Conservation (phyloP, 2,888 invertebrate species). For the Oligia fasciuncula region DNA sequence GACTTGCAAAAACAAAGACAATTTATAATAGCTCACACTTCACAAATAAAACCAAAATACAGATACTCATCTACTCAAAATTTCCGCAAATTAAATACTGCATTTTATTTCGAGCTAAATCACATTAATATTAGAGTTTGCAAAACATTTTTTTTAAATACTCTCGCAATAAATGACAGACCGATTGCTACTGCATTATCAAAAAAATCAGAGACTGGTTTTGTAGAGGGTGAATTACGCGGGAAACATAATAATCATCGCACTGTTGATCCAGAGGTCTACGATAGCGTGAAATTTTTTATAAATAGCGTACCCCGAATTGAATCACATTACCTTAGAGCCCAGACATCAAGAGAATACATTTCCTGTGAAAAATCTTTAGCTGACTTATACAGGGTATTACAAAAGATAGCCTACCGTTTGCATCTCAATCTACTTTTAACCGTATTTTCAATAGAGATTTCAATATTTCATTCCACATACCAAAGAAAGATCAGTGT, state of each 20-base stretch:
- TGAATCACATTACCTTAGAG: conserved; percentile 30
- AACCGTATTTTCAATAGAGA: conserved; percentile 61
- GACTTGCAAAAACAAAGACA: too few relatives aligned
- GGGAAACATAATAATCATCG: conserved; percentile 26
- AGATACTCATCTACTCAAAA: background rate
- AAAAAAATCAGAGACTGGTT: conserved; percentile 23
- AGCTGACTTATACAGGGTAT: conserved; percentile 56
- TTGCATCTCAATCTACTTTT: conserved; percentile 46
- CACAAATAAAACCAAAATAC: too few relatives aligned
- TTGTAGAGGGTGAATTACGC: conserved; percentile 28
- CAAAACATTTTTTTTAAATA: conserved; percentile 41
- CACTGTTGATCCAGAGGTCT: conserved; percentile 16
- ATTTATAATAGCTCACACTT: too few relatives aligned
- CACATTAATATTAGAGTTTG: conserved; percentile 29
- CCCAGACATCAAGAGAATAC: conserved; percentile 30
- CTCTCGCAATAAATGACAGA: conserved; percentile 34
- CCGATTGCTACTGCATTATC: conserved; percentile 23
- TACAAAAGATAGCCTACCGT: conserved; percentile 23
- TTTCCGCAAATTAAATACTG: conserved; percentile 11
- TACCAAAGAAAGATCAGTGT: conserved; percentile 63
- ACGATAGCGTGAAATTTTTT: conserved; percentile 15
- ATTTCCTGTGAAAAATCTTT: conserved; percentile 57
- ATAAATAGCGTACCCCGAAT: conserved; percentile 30
- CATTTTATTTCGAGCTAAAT: conserved; percentile 45
- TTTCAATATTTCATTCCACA: conserved; percentile 62